Evolutionary conservation across 2,888 invertebrate genomes (phyloP), one percentile per base, ranked within the genome.

Genomic region (Drosophila testacea): DNA sequence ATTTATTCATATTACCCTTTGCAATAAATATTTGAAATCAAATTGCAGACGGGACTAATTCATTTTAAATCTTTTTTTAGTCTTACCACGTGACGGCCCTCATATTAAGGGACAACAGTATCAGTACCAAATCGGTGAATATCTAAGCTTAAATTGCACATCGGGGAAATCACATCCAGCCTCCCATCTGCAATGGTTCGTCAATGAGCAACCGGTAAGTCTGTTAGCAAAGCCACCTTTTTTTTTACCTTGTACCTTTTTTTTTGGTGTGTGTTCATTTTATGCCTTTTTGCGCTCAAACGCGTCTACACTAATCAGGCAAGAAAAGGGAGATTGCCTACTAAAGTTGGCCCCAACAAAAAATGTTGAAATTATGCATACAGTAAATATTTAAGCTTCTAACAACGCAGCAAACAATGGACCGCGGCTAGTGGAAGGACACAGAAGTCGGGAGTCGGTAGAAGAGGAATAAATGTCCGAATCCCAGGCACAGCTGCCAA

Each of bases 121-220:
- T 91, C 95, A 95, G 88, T 96, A 96, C 90, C 95, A 95, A 93
- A 95, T 95, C 91, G 96, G 96, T 41, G 96, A 96, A 90, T 94
- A 94, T 73, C 93, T 96, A 84, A 95, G 95, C 91, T 93, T 96
- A 76, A 96, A 96, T 92, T 96, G 96, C 92, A 96, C 96, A 41
- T 96, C 96, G 44, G 95, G 95, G 46, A 94, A 95, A 90, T 96
- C 96, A 69, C 95, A 95, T 91, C 96, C 96, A 34, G 95, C 96
- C 22, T 95, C 96, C 27, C 93, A 95, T 73, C 94, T 96, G 30
- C 95, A 95, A 90, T 96, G 96, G 96, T 96, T 95, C 92, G 95
- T 96, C 90, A 96, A 96, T 90, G 96, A 96, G 82, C 94, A 95
- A 92, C 94, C 95, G 95, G 96, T 96, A 93, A 91, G 91, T 92